Conservation (phyloP, 2,888 invertebrate species). For the Cyclophora albipunctata region DNA sequence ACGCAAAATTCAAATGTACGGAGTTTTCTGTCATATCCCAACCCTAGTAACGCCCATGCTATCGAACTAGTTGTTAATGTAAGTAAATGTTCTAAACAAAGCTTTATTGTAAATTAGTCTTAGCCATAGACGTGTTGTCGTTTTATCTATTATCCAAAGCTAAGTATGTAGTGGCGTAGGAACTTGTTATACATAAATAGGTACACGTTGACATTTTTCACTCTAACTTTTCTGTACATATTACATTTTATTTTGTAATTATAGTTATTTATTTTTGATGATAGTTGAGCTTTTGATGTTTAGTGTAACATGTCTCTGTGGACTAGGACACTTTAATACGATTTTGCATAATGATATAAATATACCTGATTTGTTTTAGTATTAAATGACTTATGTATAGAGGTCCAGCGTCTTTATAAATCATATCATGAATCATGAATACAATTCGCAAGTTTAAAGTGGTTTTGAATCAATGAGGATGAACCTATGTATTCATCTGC, state of each 20-base stretch:
- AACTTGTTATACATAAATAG: constrained; percentile 38
- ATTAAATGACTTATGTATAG: too few species aligned
- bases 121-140: constrained; percentile 58
- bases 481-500: neutral
- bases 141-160: constrained; percentile 64
- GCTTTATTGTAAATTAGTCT: constrained; percentile 72
- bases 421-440: neutral
- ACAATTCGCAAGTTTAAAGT: constrained; percentile 3
- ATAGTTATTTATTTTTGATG: constrained; percentile 65
- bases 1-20: neutral
- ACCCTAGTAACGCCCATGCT: constrained; percentile 40
- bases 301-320: neutral
- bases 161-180: constrained; percentile 58
- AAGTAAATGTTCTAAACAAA: constrained; percentile 67
- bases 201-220: constrained; percentile 29
- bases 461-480: neutral
- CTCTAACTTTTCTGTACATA: constrained; percentile 46
- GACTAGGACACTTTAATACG: too few species aligned
- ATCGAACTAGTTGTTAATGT: constrained; percentile 53
- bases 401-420: too few species aligned
- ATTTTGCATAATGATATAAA: neutral
- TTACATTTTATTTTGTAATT: constrained; percentile 44
- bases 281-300: constrained; percentile 56
- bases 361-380: neutral
- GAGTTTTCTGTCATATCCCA: constrained; percentile 25